Conservation (phyloP, 2,888 invertebrate genomes). For the Oasisia sp. region DNA sequence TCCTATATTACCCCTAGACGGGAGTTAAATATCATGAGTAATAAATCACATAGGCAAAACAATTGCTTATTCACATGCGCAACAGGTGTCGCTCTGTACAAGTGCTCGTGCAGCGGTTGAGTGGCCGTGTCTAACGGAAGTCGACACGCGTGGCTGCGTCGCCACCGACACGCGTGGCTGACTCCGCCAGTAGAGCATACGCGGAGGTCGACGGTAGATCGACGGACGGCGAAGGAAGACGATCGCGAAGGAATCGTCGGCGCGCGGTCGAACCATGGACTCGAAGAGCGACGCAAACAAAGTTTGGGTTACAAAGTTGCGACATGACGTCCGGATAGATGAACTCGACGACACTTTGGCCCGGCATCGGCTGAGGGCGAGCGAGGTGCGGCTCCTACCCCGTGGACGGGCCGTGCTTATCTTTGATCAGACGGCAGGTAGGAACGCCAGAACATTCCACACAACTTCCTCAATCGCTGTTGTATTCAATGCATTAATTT, state of each 20-base stretch:
- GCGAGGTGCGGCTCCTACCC: background rate
- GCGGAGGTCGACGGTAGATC: background rate
- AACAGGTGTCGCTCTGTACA: background rate
- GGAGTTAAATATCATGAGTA: background rate
- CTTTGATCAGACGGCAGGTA: background rate
- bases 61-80: background rate
- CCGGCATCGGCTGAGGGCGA: constrained; percentile 2
- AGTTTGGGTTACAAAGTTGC: background rate
- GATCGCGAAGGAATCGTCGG: background rate
- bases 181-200: background rate
- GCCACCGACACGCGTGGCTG: background rate
- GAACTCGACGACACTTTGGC: background rate
- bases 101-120: background rate
- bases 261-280: background rate
- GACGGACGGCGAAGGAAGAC: background rate
- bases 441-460: background rate
- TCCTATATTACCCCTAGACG: no score
- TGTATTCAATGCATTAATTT: background rate
- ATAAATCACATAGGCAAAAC: background rate
- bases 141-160: background rate
- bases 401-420: background rate
- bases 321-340: background rate
- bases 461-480: background rate
- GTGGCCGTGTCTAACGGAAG: background rate
- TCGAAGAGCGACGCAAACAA: constrained; percentile 1